Base-by-base conservation (phyloP, 2,113 vertebrate genomes). In the Anarhynchus alexandrinus region DNA sequence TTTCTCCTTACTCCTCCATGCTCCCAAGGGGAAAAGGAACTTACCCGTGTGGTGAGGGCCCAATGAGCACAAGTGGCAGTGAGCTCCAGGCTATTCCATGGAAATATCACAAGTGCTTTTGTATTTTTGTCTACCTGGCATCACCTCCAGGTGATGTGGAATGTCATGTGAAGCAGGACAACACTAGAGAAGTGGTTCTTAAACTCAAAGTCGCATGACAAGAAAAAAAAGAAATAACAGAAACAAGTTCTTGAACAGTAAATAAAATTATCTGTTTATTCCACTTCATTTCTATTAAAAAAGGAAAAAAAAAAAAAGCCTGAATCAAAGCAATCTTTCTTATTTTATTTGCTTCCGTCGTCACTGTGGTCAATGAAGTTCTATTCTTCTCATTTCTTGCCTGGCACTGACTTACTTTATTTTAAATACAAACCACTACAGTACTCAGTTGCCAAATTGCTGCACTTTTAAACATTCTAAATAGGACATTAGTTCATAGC, bases 401-500 rank as follows among this genome's bases (percentile, higher is more conserved):
- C 42, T 67, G 51, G 26, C 51, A 90, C 40, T 65, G 36, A 30
- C 23, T 57, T 18, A 6, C 34, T 90, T 82, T 3, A 52, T 82
- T 94, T 80, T 95, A 96, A 95, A 91, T 76, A 96, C 54, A 95
- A 95, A 80, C 14, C 64, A 57, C 67, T 82, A 23, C 22, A 92
- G 83, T 69, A 64, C 25, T 95, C 12, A 5, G 80, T 79, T 97
- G 79, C 88, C 93, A 96, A 95, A 67, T 45, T 86, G 69, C 73
- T 96, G 91, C 82, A 90, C 95, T 97, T 97, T 97, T 80, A 97
- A 98, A 95, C 90, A 94, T 87, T 97, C 90, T 97, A 97, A 98
- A 97, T 94, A 97, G 90, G 94, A 97, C 94, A 97, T 98, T 98
- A 98, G 95, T 97, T 98, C 96, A 97, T 97, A 97, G 85, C 93